A percentile compares a stretch with the other conserved stretches of the same genome.
Conservation (phyloP, 2,888 invertebrate genomes). For the Sisyra terminalis region DNA sequence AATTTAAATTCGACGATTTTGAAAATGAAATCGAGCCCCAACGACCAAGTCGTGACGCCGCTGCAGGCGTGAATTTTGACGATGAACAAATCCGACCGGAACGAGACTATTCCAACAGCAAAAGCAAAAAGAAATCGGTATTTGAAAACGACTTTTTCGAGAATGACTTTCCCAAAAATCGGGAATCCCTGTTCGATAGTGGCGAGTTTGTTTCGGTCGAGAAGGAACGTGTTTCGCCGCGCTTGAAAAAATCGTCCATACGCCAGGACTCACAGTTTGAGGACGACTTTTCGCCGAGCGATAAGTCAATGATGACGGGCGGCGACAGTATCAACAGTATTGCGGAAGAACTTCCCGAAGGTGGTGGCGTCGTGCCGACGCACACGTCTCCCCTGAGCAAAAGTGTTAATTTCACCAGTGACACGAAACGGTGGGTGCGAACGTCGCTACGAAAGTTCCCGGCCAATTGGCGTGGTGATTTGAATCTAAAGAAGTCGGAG, state of each 20-base stretch:
- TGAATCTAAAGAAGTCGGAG: slow-evolving; percentile 70
- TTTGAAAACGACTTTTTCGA: slow-evolving; percentile 14
- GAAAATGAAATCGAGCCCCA: slow-evolving; percentile 33
- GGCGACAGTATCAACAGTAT: slow-evolving; percentile 17
- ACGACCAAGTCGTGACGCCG: too few relatives aligned
- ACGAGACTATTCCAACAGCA: not conserved
- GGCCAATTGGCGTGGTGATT: slow-evolving; percentile 23
- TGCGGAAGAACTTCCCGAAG: slow-evolving; percentile 21
- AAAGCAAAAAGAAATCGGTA: slow-evolving; percentile 11
- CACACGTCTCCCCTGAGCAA: slow-evolving; percentile 16
- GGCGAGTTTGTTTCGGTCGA: slow-evolving; percentile 38
- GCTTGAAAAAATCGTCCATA: slow-evolving; percentile 15
- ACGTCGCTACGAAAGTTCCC: slow-evolving; percentile 15
- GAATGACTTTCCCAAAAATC: slow-evolving; percentile 25
- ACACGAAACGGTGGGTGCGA: slow-evolving; percentile 18
- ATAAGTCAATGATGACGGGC: slow-evolving; percentile 12
- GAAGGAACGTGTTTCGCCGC: slow-evolving; percentile 15
- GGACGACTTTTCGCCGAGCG: slow-evolving; percentile 38
- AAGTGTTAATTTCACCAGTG: slow-evolving; percentile 14
- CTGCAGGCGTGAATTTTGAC: slow-evolving; percentile 14
- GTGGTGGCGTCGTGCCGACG: slow-evolving; percentile 15
- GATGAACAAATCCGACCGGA: slow-evolving; percentile 14
- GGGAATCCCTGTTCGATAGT: slow-evolving; percentile 47
- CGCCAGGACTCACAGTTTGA: slow-evolving; percentile 29
- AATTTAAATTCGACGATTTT: slow-evolving; percentile 36